These are phyloP conservation scores for Tragelaphus eurycerus DNA, from an alignment of 2,797 vertebrate species.

Conservation along the genomic window DNA sequence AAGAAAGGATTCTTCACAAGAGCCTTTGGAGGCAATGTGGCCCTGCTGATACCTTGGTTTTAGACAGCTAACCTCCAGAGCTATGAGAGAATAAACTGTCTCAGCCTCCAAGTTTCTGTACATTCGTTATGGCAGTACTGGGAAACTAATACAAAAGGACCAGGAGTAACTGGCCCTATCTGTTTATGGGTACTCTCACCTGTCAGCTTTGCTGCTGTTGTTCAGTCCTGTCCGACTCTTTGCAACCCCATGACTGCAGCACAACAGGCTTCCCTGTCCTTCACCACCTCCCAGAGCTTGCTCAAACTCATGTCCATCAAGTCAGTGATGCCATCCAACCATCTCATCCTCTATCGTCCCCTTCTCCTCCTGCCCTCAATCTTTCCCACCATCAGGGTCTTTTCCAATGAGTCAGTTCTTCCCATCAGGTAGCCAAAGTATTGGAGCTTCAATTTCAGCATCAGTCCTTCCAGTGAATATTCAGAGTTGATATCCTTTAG, in stretches of 20 bases:
- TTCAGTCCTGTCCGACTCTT: background rate
- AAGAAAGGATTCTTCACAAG: background rate
- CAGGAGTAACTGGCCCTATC: background rate
- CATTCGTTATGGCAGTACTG: background rate
- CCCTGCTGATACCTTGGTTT: background rate
- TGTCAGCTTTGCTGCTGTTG: background rate
- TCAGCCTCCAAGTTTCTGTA: background rate
- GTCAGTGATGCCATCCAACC: background rate
- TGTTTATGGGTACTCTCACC: background rate
- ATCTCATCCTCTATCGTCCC: background rate
- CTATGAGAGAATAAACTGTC: background rate
- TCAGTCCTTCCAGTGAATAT: background rate
- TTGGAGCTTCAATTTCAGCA: background rate
- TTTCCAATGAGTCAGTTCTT: background rate
- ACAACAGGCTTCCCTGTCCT: background rate
- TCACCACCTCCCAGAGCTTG: background rate
- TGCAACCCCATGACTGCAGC: background rate
- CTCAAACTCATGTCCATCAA: background rate
- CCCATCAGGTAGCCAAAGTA: background rate
- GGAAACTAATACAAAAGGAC: background rate
- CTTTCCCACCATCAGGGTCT: background rate
- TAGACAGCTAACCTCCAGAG: background rate
- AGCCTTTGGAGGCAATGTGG: background rate
- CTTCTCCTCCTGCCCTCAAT: background rate
- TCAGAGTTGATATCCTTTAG: background rate